Base-by-base conservation (phyloP, 2,888 invertebrate species). In the Paralinhomoeus sp. region DNA sequence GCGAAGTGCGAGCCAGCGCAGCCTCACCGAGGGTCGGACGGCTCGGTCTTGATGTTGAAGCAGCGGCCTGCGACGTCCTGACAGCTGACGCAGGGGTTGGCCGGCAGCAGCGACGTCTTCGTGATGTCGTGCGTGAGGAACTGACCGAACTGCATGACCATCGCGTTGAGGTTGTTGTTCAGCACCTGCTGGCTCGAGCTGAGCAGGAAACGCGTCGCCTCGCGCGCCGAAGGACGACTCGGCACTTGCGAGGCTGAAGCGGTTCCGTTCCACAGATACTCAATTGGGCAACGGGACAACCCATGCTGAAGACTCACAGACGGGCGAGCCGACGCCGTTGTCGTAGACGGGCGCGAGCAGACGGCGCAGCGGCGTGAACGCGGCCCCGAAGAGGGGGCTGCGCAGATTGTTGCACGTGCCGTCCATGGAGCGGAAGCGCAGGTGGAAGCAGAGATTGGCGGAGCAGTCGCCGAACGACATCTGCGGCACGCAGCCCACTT, bases 401-500 rank as follows among this genome's bases (percentile, higher is more conserved):
- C 73, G 73, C 83, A 71, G 64, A 39, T 97, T 97, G 64, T 97
- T 97, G 62, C 97, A 97, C 23, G 78, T 80, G 0, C 97, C 93
- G 61, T 91, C 87, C 47, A 82, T 72, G 45, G 75, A 77, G 1
- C 93, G 74, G 62, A 84, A 97, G 2, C 51, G 49, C 3, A 54
- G 49, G 43, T 56, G 54, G 50, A 55, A 59, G 48, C 59, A 59
- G 9, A 56, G 44, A 36, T 54, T 55, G 17, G 55, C 49, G 42
- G 55, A 54, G 46, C 60, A 60, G 47, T 61, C 57, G 22, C 55
- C 51, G 37, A 55, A 56, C 43, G 57, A 58, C 42, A 56, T 42
- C 36, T 57, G 43, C 1, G 60, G 60, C 21, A 57, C 58, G 42
- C 60, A 60, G 1, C 58, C 57, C 36, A 56, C 56, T 31, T 57